Evolutionary conservation across 2,888 invertebrate species (phyloP), one percentile per base, ranked within the genome.

Genomic region (Leptarthrus brevirostris): DNA sequence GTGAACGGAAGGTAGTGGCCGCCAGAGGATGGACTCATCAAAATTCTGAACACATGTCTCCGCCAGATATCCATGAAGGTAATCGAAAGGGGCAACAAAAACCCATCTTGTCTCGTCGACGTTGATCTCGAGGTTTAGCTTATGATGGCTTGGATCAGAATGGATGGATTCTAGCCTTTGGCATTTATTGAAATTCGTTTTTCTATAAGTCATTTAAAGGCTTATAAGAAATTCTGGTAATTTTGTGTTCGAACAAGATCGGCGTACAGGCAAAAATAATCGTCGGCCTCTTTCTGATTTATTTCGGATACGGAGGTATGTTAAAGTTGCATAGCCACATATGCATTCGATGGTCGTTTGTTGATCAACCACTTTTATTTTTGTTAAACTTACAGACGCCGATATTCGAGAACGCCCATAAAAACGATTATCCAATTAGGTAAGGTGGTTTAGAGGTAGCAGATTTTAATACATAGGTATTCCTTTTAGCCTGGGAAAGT

Each of bases 1-100:
- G 20, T 34, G n/a, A 18, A 49, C 52, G 22, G 52, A 52, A 52
- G 22, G 18, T 20, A 20, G 8, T 22, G 5, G 3, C 52, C 52
- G 52, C 26, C 26, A 69, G 52, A 36, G 52, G 72, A 56, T 56
- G 34, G 40, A 71, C 70, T 71, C 70, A 72, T 72, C 56, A 56
- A 72, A 72, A 72, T 72, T 72, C 72, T 72, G 54, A 58, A 22
- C 72, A 72, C 72, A 72, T 72, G 72, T 72, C 72, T 44, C 56
- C 56, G 24, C 40, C 56, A 47, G 52, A 52, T 69, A 69, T 69
- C 52, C 30, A 30, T 18, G 16, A 47, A 69, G 12, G 40, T 3
- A n/a, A n/a, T 1, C 40, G n/a, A 44, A 36, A 36, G 34, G 10
- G 18, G 58, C 26, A 30, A 30, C 52, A 69, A 52, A 69, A 69